Percentiles rank a stretch among this genome's conserved stretches.
phyloP scores from a whole-genome alignment of 2,888 invertebrate genomes.

The Cosmorhoe ocellata region DNA sequence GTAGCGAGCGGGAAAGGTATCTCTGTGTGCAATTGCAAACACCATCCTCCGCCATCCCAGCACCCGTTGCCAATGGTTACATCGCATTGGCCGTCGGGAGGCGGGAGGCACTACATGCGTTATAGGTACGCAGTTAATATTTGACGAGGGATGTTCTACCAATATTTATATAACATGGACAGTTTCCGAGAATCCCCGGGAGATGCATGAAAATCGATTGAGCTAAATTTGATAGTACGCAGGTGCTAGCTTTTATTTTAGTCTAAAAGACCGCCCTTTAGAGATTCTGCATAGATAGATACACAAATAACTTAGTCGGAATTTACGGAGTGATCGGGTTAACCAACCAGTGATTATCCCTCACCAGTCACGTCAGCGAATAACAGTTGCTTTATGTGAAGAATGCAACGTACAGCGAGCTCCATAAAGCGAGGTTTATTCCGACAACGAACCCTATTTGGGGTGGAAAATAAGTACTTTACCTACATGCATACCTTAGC shows the following conservation, averaged over 20 bases:
- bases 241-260: constrained; percentile 31
- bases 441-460: constrained; percentile 18
- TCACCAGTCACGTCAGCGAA: background rate
- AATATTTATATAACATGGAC: constrained; percentile 52
- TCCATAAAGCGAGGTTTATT: constrained; percentile 28
- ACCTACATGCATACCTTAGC: constrained; percentile 8
- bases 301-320: no score
- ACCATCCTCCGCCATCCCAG: constrained; percentile 33
- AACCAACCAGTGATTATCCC: background rate
- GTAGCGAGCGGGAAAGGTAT: constrained; percentile 37
- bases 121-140: constrained; percentile 60
- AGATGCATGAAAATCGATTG: constrained; percentile 48
- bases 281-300: background rate
- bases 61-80: constrained; percentile 58
- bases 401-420: constrained; percentile 21
- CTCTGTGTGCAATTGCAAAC: constrained; percentile 45
- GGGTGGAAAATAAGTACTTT: constrained; percentile 6
- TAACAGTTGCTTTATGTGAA: constrained; percentile 11
- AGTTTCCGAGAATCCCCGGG: constrained; percentile 45
- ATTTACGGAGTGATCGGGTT: no score
- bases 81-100: constrained; percentile 44
- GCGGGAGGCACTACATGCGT: constrained; percentile 45
- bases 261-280: constrained; percentile 13
- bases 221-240: constrained; percentile 37
- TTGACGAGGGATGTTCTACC: constrained; percentile 56